These are phyloP conservation scores for Chrysocyon brachyurus DNA, from an alignment of 2,797 vertebrate genomes.

Conservation along the genomic window DNA sequence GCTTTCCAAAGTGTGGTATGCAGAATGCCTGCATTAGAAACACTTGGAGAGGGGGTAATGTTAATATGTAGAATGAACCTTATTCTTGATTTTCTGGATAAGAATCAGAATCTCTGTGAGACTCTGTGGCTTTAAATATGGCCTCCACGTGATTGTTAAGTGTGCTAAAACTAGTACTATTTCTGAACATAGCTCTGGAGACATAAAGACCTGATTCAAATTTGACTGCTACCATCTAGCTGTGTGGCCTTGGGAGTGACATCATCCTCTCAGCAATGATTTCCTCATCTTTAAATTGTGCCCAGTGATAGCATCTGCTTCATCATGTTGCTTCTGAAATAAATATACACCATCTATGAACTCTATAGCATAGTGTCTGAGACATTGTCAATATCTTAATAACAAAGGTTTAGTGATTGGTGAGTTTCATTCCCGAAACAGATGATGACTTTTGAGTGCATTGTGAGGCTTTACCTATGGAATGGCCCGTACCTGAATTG, in stretches of 20 bases:
- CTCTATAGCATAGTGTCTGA: neutral
- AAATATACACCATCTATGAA: neutral
- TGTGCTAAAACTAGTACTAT: too few species aligned
- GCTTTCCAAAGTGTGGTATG: neutral
- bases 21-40: neutral
- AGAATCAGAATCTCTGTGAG: neutral
- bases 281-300: slow-evolving; percentile 5
- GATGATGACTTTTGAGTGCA: neutral
- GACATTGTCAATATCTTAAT: neutral
- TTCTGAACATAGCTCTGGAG: neutral
- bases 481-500: neutral
- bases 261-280: neutral
- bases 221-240: neutral
- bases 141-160: neutral
- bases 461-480: neutral
- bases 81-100: neutral
- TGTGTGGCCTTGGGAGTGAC: neutral
- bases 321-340: neutral
- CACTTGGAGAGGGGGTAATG: neutral
- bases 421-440: neutral
- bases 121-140: neutral
- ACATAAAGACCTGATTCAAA: neutral
- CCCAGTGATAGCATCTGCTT: neutral
- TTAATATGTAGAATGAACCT: neutral
- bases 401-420: neutral